A percentile compares a stretch with the other conserved stretches of the same genome.
These are phyloP conservation scores for Paramacrobiotus metropolitanus DNA, from an alignment of 1,140 invertebrate species.

Conservation along the genomic window DNA sequence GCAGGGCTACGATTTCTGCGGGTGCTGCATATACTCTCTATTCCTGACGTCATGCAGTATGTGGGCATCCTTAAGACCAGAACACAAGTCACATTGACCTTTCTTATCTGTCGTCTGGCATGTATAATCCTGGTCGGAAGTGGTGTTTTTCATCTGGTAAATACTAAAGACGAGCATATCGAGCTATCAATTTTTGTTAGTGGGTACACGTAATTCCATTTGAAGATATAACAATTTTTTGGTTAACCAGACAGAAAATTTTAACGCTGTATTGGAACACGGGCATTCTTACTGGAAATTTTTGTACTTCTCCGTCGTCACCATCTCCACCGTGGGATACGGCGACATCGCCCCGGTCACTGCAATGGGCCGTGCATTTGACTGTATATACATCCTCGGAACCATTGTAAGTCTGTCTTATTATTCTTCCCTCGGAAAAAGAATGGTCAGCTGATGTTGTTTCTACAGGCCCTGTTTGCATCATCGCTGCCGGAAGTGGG, in stretches of 20 bases:
- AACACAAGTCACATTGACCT: background rate
- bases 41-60: background rate
- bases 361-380: slow-evolving; percentile 13
- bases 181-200: no score
- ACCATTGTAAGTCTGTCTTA: no score
- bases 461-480: slow-evolving; percentile 95
- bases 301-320: slow-evolving; percentile 23
- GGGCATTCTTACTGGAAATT: background rate
- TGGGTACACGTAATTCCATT: background rate
- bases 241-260: background rate
- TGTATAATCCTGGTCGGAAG: background rate
- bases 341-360: slow-evolving; percentile 21
- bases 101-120: background rate
- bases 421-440: no score
- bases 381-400: no score
- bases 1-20: background rate
- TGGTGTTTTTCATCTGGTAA: background rate
- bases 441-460: background rate
- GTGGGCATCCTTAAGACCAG: background rate
- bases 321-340: slow-evolving; percentile 22
- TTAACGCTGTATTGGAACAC: background rate
- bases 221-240: background rate
- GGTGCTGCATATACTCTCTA: background rate
- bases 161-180: no score
- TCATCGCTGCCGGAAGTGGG: slow-evolving; percentile 99